Evolutionary conservation across 2,113 vertebrate species (phyloP).

Genomic region (Carlito syrichta): DNA sequence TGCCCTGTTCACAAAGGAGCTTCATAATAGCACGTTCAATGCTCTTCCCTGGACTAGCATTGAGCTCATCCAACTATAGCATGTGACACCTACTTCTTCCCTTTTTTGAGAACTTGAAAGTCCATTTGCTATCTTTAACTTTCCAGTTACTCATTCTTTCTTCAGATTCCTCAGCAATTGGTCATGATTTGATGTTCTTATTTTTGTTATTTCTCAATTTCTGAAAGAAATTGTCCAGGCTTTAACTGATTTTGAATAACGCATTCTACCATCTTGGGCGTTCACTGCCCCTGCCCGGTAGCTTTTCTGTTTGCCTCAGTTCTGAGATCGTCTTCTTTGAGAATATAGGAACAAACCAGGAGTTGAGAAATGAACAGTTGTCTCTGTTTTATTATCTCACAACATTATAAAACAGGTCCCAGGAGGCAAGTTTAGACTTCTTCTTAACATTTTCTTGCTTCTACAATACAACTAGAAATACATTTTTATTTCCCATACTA

Average conservation of each 20-base stretch:
- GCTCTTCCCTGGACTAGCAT: background rate
- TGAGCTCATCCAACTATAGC: background rate
- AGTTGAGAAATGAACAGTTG: background rate
- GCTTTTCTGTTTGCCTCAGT: background rate
- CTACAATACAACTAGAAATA: background rate
- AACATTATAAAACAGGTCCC: background rate
- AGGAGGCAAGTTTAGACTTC: background rate
- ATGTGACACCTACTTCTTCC: background rate
- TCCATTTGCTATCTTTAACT: background rate
- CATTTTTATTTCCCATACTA: background rate
- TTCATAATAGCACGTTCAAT: background rate
- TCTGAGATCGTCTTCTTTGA: background rate
- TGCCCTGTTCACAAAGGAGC: background rate
- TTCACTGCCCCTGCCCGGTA: background rate
- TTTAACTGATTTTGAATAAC: background rate
- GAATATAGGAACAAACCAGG: background rate
- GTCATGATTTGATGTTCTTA: background rate
- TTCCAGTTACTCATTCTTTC: background rate
- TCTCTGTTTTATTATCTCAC: background rate
- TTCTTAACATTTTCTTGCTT: background rate
- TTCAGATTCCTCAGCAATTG: background rate
- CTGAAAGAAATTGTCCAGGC: background rate
- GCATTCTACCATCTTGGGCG: background rate
- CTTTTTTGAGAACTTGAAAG: background rate
- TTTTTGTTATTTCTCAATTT: background rate